phyloP scores from a whole-genome alignment of 2,797 vertebrate genomes.

The Taeniopygia guttata region DNA sequence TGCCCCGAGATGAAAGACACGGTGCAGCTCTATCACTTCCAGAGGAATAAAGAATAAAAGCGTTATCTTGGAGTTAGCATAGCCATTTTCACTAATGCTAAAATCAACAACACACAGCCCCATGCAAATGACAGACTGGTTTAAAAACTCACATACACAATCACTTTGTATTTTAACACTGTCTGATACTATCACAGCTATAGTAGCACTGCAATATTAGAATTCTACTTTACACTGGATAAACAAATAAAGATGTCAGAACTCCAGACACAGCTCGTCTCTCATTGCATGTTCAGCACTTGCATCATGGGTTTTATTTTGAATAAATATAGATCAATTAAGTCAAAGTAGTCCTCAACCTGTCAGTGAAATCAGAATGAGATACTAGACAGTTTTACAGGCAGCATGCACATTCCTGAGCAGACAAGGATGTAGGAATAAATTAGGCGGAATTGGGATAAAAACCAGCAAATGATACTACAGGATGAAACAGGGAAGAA shows the following conservation, averaged over 20 bases:
- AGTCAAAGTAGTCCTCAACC: slow-evolving; percentile 1
- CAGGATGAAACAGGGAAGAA: not conserved
- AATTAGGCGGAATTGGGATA: not conserved
- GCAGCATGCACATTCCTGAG: not conserved
- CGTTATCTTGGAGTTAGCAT: not conserved
- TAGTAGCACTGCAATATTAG: not conserved
- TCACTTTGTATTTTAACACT: not conserved
- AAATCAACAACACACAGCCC: slow-evolving; percentile 14
- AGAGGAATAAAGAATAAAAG: slow-evolving; percentile 12
- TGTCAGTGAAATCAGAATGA: slow-evolving; percentile 27
- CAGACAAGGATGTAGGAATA: not conserved
- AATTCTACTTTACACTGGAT: slow-evolving; percentile 20
- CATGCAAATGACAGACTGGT: not conserved
- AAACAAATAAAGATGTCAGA: slow-evolving; percentile 53
- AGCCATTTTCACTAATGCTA: slow-evolving; percentile 35
- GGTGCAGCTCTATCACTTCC: not conserved
- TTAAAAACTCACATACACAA: not conserved
- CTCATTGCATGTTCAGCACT: not conserved
- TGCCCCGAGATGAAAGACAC: not conserved
- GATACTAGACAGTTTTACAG: not conserved
- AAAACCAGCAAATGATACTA: not conserved
- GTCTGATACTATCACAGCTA: slow-evolving; percentile 23
- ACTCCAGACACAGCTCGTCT: slow-evolving; percentile 32
- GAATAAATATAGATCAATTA: slow-evolving; percentile 43
- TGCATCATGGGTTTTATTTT: slow-evolving; percentile 8